A percentile compares a stretch with the other conserved stretches of the same genome.
phyloP scores from a whole-genome alignment of 2,113 vertebrate genomes.

The human (Homo sapiens) region GRCh38 chr1:56691001-56691500 shows the following conservation, averaged over 20 bases:
- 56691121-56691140: conserved; percentile 9
- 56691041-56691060: background rate
- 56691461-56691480: conserved; percentile 99
- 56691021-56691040: too few species aligned
- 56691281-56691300: conserved; percentile 19
- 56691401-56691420: conserved; percentile 99
- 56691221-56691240: background rate
- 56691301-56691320: background rate
- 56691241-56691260: conserved; percentile 4
- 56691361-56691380: conserved; percentile 32
- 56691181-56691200: background rate
- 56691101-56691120: conserved; percentile 18
- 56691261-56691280: background rate
- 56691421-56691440: conserved; percentile 99
- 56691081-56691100: background rate
- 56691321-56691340: background rate
- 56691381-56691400: conserved; percentile 91
- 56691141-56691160: background rate
- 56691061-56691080: background rate
- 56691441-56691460: conserved; percentile 97
- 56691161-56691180: background rate
- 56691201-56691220: background rate
- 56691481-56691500: conserved; percentile 92
- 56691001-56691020: too few species aligned
- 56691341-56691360: background rate